These are phyloP conservation scores for Heliocidaris erythrogramma DNA, from an alignment of 35 echinoderm and acorn worm genomes.

Conservation along the genomic window DNA sequence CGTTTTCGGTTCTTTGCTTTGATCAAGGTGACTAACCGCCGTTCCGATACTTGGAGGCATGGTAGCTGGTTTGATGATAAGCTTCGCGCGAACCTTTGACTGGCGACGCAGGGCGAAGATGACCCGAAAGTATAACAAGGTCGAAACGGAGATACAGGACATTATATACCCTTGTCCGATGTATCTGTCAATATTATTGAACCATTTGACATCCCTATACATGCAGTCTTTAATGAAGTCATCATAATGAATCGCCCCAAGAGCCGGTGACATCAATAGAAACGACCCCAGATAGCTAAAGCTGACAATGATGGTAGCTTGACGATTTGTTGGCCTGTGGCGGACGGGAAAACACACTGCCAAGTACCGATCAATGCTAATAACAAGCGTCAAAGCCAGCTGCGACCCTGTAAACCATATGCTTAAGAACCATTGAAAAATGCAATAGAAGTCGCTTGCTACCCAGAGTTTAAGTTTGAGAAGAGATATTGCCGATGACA, in stretches of 20 bases:
- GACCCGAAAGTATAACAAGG: neutral
- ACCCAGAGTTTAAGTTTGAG: neutral
- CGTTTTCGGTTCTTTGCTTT: neutral
- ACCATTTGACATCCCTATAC: neutral
- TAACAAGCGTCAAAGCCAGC: conserved; percentile 34
- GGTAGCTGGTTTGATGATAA: neutral
- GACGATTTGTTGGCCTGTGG: conserved; percentile 25
- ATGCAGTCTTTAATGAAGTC: neutral
- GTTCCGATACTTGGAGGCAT: neutral
- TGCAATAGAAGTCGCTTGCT: conserved; percentile 34
- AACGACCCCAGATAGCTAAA: neutral
- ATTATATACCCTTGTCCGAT: neutral
- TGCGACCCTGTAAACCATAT: neutral
- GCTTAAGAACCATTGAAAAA: neutral
- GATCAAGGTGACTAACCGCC: neutral
- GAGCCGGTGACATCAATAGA: neutral
- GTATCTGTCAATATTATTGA: neutral
- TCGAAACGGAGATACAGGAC: neutral
- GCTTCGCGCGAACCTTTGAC: neutral
- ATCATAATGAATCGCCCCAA: neutral
- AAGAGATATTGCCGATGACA: neutral
- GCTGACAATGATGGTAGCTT: conserved; percentile 46
- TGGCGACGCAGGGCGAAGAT: neutral
- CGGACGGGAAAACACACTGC: conserved; percentile 55
- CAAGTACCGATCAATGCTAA: conserved; percentile 59